A percentile compares a stretch with the other conserved stretches of the same genome.
These are phyloP conservation scores for Blera fallax DNA, from an alignment of 2,888 invertebrate genomes.

Conservation along the genomic window DNA sequence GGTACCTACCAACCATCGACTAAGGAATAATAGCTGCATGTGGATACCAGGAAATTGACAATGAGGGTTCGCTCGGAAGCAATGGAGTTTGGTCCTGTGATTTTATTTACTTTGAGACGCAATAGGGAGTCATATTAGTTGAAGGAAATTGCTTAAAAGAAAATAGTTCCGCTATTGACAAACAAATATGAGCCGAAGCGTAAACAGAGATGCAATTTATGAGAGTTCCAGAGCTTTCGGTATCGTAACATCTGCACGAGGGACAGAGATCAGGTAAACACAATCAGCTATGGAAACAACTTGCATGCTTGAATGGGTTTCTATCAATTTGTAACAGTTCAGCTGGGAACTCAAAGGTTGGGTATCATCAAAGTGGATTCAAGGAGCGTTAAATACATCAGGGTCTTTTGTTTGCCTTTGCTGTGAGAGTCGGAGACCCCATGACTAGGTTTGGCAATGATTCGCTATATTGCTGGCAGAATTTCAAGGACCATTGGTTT, in stretches of 20 bases:
- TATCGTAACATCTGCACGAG: background rate
- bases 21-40: background rate
- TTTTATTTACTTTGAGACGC: conserved; percentile 50
- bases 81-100: conserved; percentile 60
- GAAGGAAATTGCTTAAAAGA: conserved; percentile 51
- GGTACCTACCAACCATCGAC: background rate
- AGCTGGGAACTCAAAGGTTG: no score
- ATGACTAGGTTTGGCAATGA: no score
- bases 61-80: conserved; percentile 38
- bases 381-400: no score
- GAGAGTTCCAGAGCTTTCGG: background rate
- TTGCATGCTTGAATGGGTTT: conserved; percentile 8
- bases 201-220: conserved; percentile 51
- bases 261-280: conserved; percentile 33
- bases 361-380: no score
- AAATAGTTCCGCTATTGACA: conserved; percentile 62
- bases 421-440: no score
- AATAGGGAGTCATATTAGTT: conserved; percentile 46
- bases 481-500: no score
- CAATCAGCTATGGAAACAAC: conserved; percentile 34
- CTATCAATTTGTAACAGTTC: background rate
- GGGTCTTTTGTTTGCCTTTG: no score
- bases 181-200: conserved; percentile 55
- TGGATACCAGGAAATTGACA: conserved; percentile 59
- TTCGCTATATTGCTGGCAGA: no score